Base-by-base conservation (phyloP, 2,888 invertebrate genomes). In the Drosophila ustulata region DNA sequence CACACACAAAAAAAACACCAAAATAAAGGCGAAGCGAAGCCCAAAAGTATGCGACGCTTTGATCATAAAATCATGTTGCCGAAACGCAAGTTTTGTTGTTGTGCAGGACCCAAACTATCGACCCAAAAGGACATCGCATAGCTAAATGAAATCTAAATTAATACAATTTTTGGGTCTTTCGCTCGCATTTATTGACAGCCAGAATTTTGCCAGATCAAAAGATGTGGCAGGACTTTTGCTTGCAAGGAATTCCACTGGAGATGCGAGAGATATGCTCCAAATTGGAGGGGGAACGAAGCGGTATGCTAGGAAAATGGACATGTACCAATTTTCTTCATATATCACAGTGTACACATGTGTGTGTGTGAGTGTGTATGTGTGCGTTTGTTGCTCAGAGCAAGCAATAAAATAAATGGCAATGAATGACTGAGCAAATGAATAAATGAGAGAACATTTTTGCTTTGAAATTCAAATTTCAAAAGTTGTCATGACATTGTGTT, bases 401-500 rank as follows among this genome's bases (percentile, higher is more conserved):
- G 81, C 81, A 88, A 89, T 89, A 89, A 89, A 82, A 89, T 89
- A 89, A 84, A 85, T 85, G 89, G 78, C 89, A 89, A 89, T 89
- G 88, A 87, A 88, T 89, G 88, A 78, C 88, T 85, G 78, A 88
- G 81, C 88, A 88, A 84, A 84, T 84, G 84, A 85, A 85, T 88
- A 85, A 88, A 85, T 85, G 88, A 75, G 83, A 79, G 76, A 87
- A 82, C 70, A 89, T 89, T 87, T 89, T 85, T 84, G 87, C 87
- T 88, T 88, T 88, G 87, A 88, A 89, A 88, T 88, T 88, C 87
- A 88, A 89, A 88, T 88, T 82, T 88, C 90, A 89, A 88, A 88
- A 89, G 90, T 88, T 88, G 87, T 89, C 87, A 88, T 89, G 87
- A 88, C 87, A 89, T 89, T 88, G 88, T 89, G 89, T 82, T 86